Evolutionary conservation across 2,888 invertebrate species (phyloP).

Genomic region (Crossocerus cetratus): DNA sequence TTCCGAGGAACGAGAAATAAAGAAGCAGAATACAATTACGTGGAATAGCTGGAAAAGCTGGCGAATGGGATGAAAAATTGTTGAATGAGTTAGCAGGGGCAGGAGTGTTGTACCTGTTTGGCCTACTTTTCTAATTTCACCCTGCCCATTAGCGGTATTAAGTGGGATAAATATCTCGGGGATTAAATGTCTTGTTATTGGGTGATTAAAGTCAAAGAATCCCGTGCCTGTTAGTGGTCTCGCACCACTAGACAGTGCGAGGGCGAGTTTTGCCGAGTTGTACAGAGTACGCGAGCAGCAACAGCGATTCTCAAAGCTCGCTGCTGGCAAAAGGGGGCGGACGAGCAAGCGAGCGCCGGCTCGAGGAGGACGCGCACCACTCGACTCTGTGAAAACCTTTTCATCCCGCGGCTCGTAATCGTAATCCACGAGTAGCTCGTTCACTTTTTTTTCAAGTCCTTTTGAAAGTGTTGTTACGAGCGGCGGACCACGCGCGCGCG

Average conservation of each 20-base stretch:
- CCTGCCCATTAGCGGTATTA: background rate
- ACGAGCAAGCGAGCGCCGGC: background rate
- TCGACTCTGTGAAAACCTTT: conserved; percentile 26
- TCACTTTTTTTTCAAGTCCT: conserved; percentile 21
- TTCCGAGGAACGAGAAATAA: no score
- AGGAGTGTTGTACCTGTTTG: no score
- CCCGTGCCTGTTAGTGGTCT: conserved; percentile 41
- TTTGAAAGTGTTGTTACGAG: conserved; percentile 23
- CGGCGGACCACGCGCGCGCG: background rate
- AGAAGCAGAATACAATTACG: no score
- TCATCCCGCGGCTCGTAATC: conserved; percentile 27
- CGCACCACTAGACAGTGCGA: conserved; percentile 24
- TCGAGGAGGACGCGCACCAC: conserved; percentile 9
- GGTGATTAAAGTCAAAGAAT: conserved; percentile 47
- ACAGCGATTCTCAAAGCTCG: conserved; percentile 45
- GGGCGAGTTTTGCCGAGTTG: conserved; percentile 14
- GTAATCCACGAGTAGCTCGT: conserved; percentile 39
- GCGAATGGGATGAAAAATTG: no score
- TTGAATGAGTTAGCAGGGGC: no score
- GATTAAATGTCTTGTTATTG: conserved; percentile 9
- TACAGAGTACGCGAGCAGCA: background rate
- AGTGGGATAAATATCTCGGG: no score
- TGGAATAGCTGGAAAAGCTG: no score
- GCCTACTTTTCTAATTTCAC: conserved; percentile 4
- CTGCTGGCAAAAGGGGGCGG: no score